Base-by-base conservation (phyloP, 2,113 vertebrate species). In the Mandrillus leucophaeus region DNA sequence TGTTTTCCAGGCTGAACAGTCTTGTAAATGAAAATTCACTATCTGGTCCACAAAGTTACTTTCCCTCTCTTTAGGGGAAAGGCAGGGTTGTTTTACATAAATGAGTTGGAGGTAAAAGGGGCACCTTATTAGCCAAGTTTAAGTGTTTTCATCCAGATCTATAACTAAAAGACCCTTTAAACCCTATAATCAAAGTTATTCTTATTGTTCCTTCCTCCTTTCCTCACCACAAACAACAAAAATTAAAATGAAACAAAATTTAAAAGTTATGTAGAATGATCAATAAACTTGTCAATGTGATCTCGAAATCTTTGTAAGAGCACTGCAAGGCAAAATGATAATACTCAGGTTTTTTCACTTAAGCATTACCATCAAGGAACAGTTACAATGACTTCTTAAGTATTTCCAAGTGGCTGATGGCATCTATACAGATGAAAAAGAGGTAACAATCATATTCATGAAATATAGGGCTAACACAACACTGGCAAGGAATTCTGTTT, bases 401-500 rank as follows among this genome's bases (percentile, higher is more conserved):
- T 85, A 11, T 59, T 61, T 92, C 59, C 80, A 87, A 90, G 81
- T 64, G 83, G 61, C 30, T n/a, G 20, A 38, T 30, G n/a, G 27
- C 13, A 88, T 92, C 9, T 27, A 95, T 22, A 68, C 22, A 97
- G 94, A 93, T 57, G 91, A 86, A 43, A 81, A 98, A 83, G 90
- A 96, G 87, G 93, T 94, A 97, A 94, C 13, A 93, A 6, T 55
- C 88, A 76, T 16, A 32, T 68, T 66, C 40, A 6, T 14, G 61
- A 96, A 50, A 25, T 27, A 92, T 61, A 97, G 66, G 84, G 73
- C 86, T 40, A 98, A 96, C 95, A 92, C 96, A 79, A 76, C 68
- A 81, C 70, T 96, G 96, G 90, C 90, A 91, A 95, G 95, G 70
- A 88, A 80, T 89, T 55, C 13, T 45, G 85, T 95, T 97, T 97